Percentiles rank a stretch among this genome's conserved stretches.
Conservation (phyloP, 2,888 invertebrate species). For the Andrena praecox region DNA sequence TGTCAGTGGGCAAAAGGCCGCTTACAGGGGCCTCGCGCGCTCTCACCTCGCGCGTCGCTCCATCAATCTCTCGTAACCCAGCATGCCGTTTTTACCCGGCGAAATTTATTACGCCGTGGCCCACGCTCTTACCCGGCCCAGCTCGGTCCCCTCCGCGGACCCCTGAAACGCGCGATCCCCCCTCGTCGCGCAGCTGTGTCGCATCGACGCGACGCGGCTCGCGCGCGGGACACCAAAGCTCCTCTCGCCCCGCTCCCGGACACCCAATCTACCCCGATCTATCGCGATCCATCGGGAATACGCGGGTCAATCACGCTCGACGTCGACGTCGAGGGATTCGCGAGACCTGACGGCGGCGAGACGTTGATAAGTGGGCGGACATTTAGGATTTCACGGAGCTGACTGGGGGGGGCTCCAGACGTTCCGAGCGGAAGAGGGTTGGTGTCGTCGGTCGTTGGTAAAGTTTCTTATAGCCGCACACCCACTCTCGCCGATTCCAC, state of each 20-base stretch:
- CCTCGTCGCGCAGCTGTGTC: constrained; percentile 32
- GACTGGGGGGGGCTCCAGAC: too few relatives aligned
- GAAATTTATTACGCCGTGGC: constrained; percentile 79
- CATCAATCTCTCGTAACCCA: constrained; percentile 81
- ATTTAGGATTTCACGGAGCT: too few relatives aligned
- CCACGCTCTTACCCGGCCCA: constrained; percentile 50
- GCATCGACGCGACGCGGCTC: constrained; percentile 39
- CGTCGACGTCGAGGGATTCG: constrained; percentile 3
- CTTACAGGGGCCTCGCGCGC: constrained; percentile 73
- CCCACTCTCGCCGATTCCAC: background rate
- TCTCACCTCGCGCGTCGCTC: constrained; percentile 80
- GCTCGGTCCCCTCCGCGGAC: constrained; percentile 45
- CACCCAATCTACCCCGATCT: background rate
- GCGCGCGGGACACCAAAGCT: constrained; percentile 10
- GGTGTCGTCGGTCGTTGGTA: too few relatives aligned
- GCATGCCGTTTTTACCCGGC: constrained; percentile 76
- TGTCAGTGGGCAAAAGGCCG: constrained; percentile 78
- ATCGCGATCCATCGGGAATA: background rate
- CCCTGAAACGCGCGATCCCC: constrained; percentile 19
- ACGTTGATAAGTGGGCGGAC: background rate
- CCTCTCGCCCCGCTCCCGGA: background rate
- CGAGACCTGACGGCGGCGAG: background rate
- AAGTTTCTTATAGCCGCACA: too few relatives aligned
- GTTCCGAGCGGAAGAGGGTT: too few relatives aligned
- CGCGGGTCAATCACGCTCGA: constrained; percentile 9